A percentile compares a stretch with the other conserved stretches of the same genome.
Evolutionary conservation across 2,888 invertebrate species (phyloP).

Genomic region (Rosalia funebris): DNA sequence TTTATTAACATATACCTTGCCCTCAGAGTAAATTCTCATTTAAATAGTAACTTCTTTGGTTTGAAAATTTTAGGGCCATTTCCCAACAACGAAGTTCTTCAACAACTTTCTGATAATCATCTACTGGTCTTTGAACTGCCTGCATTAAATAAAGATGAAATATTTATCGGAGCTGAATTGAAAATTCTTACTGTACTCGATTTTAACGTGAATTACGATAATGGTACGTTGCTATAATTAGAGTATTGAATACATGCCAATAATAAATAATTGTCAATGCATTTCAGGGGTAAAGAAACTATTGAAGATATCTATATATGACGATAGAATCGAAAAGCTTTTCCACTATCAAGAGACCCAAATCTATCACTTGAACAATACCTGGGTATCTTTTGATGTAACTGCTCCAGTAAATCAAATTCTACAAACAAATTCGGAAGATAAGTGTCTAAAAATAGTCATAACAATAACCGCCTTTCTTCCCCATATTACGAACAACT

Average conservation of each 20-base stretch:
- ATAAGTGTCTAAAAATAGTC: slow-evolving; percentile 53
- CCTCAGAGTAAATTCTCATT: too few species aligned
- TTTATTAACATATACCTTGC: too few species aligned
- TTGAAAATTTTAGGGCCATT: slow-evolving; percentile 50
- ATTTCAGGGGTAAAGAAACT: slow-evolving; percentile 48
- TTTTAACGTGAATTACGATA: slow-evolving; percentile 41
- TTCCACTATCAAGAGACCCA: slow-evolving; percentile 51
- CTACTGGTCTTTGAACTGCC: slow-evolving; percentile 60
- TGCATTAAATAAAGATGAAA: slow-evolving; percentile 53
- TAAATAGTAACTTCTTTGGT: too few species aligned
- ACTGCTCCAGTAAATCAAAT: slow-evolving; percentile 53
- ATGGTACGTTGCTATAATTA: slow-evolving; percentile 45
- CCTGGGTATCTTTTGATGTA: slow-evolving; percentile 61
- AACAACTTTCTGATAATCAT: slow-evolving; percentile 55
- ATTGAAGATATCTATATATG: slow-evolving; percentile 52
- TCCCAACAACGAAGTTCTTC: slow-evolving; percentile 45
- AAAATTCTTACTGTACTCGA: slow-evolving; percentile 59
- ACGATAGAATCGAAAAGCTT: slow-evolving; percentile 50
- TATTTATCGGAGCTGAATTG: slow-evolving; percentile 58
- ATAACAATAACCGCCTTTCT: slow-evolving; percentile 53
- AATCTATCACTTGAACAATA: slow-evolving; percentile 57
- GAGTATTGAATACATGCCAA: background rate
- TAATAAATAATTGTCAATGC: background rate
- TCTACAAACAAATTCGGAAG: slow-evolving; percentile 38
- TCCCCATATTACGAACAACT: slow-evolving; percentile 45